Evolutionary conservation across 2,888 invertebrate genomes (phyloP).

Genomic region (Tetropium fuscum): DNA sequence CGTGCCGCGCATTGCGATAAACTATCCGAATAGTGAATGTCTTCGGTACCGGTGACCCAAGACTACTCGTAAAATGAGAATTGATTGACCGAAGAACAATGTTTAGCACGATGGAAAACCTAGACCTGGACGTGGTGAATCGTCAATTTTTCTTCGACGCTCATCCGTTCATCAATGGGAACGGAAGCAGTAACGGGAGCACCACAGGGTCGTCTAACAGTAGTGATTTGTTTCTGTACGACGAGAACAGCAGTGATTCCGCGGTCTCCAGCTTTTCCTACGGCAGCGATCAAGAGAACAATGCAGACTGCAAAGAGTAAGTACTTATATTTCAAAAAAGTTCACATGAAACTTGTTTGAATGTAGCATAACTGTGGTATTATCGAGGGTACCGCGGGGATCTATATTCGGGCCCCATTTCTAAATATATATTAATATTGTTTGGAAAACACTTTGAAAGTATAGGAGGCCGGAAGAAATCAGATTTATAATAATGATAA

Average conservation of each 20-base stretch:
- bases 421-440: no score
- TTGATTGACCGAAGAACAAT: slow-evolving; percentile 55
- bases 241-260: slow-evolving; percentile 72
- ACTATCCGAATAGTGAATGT: no score
- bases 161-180: slow-evolving; percentile 64
- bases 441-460: slow-evolving; percentile 10
- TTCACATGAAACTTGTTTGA: background rate
- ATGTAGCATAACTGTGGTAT: no score
- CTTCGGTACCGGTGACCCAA: no score
- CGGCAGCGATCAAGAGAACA: slow-evolving; percentile 87
- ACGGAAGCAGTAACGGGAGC: slow-evolving; percentile 69
- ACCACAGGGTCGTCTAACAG: slow-evolving; percentile 73
- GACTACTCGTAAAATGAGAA: slow-evolving; percentile 7
- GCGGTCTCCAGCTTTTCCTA: slow-evolving; percentile 76
- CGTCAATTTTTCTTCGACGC: slow-evolving; percentile 74
- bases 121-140: slow-evolving; percentile 77
- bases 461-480: background rate
- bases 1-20: slow-evolving; percentile 23
- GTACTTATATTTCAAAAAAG: slow-evolving; percentile 42
- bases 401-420: no score
- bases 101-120: slow-evolving; percentile 75
- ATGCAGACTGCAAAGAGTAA: slow-evolving; percentile 76
- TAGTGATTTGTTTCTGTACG: slow-evolving; percentile 78
- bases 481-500: no score
- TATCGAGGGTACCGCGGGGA: no score